These are phyloP conservation scores for Eutolmus rufibarbis DNA, from an alignment of 2,888 invertebrate genomes.

Conservation along the genomic window DNA sequence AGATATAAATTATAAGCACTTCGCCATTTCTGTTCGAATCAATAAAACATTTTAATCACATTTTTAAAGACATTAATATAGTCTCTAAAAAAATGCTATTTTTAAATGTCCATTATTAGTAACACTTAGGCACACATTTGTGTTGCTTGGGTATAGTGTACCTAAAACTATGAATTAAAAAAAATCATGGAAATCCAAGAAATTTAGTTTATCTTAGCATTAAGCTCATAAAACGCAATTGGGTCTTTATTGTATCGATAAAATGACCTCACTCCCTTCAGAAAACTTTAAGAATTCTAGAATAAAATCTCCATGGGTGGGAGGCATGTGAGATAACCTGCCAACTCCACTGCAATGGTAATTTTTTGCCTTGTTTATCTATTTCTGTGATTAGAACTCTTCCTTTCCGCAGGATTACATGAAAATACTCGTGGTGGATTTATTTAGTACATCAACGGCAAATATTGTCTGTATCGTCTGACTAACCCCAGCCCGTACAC, in stretches of 20 bases:
- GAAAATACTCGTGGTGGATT: background rate
- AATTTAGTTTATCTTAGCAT: background rate
- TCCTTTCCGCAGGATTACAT: background rate
- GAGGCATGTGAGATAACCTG: background rate
- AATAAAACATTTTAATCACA: too few relatives aligned
- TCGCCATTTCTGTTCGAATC: too few relatives aligned
- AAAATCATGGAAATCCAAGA: background rate
- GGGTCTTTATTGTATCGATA: background rate
- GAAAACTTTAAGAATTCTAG: background rate
- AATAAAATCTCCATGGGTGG: background rate
- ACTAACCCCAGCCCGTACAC: background rate
- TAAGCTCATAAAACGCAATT: background rate
- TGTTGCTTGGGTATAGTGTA: too few relatives aligned
- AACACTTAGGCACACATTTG: too few relatives aligned
- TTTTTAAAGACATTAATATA: too few relatives aligned
- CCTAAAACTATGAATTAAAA: background rate
- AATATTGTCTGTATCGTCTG: conserved; percentile 14
- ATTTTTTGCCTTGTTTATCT: background rate
- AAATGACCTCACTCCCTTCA: background rate
- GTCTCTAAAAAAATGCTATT: too few relatives aligned
- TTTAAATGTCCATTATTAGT: too few relatives aligned
- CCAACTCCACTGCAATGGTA: background rate
- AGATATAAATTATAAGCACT: too few relatives aligned
- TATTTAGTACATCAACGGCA: background rate
- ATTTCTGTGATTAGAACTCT: background rate